A percentile compares a stretch with the other conserved stretches of the same genome.
phyloP scores from a whole-genome alignment of 2,888 invertebrate genomes.

The Parnassius mnemosyne region DNA sequence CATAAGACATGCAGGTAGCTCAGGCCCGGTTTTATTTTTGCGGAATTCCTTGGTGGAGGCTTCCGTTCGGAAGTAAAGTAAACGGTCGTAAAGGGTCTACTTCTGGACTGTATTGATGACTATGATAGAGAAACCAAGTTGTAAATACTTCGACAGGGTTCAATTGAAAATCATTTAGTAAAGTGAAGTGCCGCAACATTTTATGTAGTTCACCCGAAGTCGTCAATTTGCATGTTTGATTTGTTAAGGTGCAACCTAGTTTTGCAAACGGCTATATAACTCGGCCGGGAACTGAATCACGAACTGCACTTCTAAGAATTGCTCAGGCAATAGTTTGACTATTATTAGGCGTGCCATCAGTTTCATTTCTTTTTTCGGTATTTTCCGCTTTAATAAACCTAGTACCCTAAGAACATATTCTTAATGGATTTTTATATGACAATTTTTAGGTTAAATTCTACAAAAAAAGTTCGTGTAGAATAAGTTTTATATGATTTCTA shows the following conservation, averaged over 20 bases:
- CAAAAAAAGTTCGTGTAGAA: too few species aligned
- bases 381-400: conserved; percentile 1
- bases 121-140: too few species aligned
- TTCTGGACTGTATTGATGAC: too few species aligned
- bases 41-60: too few species aligned
- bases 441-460: too few species aligned
- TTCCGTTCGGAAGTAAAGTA: too few species aligned
- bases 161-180: background rate
- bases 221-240: conserved; percentile 26
- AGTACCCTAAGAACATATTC: too few species aligned
- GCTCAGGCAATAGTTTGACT: conserved; percentile 23
- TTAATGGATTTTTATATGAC: too few species aligned
- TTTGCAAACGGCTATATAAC: conserved; percentile 18
- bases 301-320: conserved; percentile 30
- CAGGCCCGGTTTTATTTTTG: too few species aligned
- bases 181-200: conserved; percentile 3
- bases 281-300: conserved; percentile 28
- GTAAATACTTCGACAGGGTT: background rate
- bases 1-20: too few species aligned
- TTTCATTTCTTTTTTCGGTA: background rate
- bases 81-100: too few species aligned
- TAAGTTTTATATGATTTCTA: too few species aligned
- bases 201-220: conserved; percentile 16
- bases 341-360: conserved; percentile 6
- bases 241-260: conserved; percentile 24